These are phyloP conservation scores for Gracilinanus agilis DNA, from an alignment of 2,113 vertebrate genomes.

Conservation along the genomic window DNA sequence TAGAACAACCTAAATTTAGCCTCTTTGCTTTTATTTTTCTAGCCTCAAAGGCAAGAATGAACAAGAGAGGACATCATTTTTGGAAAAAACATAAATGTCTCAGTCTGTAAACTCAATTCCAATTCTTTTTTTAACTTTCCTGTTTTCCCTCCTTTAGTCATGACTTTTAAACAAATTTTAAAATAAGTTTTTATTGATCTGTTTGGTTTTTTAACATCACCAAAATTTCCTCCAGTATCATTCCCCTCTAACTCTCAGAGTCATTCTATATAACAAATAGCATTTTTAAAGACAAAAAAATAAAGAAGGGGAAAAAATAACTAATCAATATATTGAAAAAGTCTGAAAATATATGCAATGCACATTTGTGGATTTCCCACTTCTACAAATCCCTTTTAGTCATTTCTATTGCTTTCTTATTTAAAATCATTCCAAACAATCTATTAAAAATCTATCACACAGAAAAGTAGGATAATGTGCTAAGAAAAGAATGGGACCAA, in stretches of 20 bases:
- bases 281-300: not conserved
- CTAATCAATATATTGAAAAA: not conserved
- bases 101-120: not conserved
- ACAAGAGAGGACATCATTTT: not conserved
- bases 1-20: slow-evolving; percentile 21
- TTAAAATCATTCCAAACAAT: not conserved
- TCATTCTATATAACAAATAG: not conserved
- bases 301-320: not conserved
- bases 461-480: slow-evolving; percentile 20
- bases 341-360: not conserved
- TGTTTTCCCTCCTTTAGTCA: not conserved
- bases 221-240: not conserved
- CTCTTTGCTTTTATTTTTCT: slow-evolving; percentile 45
- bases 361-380: not conserved
- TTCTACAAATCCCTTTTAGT: not conserved
- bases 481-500: not conserved
- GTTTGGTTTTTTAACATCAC: not conserved
- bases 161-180: not conserved
- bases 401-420: not conserved
- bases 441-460: not conserved
- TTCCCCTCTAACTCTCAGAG: not conserved
- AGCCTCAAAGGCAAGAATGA: slow-evolving; percentile 23
- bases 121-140: not conserved
- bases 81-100: not conserved
- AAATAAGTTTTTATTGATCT: not conserved